phyloP scores from a whole-genome alignment of 2,797 vertebrate genomes.

The Parambassis ranga region DNA sequence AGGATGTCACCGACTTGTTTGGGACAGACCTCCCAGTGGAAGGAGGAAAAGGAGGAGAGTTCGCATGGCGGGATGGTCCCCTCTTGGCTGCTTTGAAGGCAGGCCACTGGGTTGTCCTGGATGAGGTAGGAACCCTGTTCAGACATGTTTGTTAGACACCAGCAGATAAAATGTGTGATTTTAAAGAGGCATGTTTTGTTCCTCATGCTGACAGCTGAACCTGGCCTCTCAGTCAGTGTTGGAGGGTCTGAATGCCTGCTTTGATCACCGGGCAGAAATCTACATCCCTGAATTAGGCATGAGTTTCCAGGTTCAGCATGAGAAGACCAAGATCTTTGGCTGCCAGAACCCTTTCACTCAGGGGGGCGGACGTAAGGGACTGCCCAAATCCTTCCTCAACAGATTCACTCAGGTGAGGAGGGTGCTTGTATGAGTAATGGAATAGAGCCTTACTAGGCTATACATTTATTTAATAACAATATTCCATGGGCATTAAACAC shows the following conservation, averaged over 20 bases:
- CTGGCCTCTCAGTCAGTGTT: slow-evolving; percentile 96
- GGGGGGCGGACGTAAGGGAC: slow-evolving; percentile 95
- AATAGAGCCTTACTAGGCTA: not conserved
- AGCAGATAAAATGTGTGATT: not conserved
- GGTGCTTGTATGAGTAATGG: accelerated
- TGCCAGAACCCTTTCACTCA: slow-evolving; percentile 97
- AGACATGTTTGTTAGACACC: accelerated
- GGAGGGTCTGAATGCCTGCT: slow-evolving; percentile 96
- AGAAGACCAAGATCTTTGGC: slow-evolving; percentile 94
- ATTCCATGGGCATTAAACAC: too few relatives aligned
- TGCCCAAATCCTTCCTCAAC: slow-evolving; percentile 97
- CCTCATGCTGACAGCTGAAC: slow-evolving; percentile 82
- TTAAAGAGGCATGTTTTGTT: not conserved
- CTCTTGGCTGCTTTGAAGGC: slow-evolving; percentile 92
- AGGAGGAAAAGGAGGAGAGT: slow-evolving; percentile 96
- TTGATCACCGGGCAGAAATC: slow-evolving; percentile 96
- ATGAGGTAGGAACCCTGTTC: slow-evolving; percentile 82
- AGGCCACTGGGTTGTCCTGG: slow-evolving; percentile 96
- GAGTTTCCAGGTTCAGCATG: slow-evolving; percentile 93
- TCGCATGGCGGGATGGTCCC: slow-evolving; percentile 95
- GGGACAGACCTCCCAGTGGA: slow-evolving; percentile 98
- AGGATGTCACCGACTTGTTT: slow-evolving; percentile 98
- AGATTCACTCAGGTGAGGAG: slow-evolving; percentile 92
- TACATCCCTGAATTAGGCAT: slow-evolving; percentile 93
- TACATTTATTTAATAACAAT: too few relatives aligned